Evolutionary conservation across 2,113 vertebrate species (phyloP).

Genomic region (Epinephelus lanceolatus): DNA sequence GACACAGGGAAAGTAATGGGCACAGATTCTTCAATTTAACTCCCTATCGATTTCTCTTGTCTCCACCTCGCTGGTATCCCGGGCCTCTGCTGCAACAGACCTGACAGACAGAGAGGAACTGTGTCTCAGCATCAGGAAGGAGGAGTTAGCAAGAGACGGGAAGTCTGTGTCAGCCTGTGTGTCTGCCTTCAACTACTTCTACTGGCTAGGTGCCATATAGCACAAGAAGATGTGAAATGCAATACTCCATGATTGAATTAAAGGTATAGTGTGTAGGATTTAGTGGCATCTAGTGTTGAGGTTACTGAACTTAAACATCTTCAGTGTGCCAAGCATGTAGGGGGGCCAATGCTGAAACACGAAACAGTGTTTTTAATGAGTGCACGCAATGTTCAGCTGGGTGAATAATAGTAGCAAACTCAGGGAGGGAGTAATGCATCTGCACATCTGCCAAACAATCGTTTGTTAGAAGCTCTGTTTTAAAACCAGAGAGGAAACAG

Average conservation of each 20-base stretch:
- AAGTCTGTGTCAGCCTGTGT: slow-evolving; percentile 34
- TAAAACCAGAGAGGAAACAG: no score
- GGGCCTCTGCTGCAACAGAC: slow-evolving; percentile 47
- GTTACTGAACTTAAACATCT: no score
- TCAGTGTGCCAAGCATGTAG: no score
- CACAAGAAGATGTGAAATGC: neutral
- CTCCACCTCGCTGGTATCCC: slow-evolving; percentile 59
- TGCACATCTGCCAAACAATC: no score
- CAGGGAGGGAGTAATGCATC: no score
- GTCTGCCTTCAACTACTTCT: neutral
- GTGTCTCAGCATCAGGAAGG: slow-evolving; percentile 34
- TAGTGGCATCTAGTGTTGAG: no score
- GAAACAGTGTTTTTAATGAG: no score
- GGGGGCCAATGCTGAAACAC: no score
- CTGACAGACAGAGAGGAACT: slow-evolving; percentile 57
- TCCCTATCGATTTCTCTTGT: slow-evolving; percentile 78
- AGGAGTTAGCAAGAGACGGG: slow-evolving; percentile 29
- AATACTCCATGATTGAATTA: neutral
- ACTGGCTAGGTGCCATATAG: neutral
- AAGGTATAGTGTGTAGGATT: no score
- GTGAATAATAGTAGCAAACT: no score
- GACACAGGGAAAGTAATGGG: slow-evolving; percentile 79
- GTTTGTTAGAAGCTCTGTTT: no score
- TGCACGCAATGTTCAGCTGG: no score
- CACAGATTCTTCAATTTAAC: slow-evolving; percentile 81